Evolutionary conservation across 2,113 vertebrate genomes (phyloP), one percentile per base, ranked within the genome.

Genomic region (Pollachius pollachius): DNA sequence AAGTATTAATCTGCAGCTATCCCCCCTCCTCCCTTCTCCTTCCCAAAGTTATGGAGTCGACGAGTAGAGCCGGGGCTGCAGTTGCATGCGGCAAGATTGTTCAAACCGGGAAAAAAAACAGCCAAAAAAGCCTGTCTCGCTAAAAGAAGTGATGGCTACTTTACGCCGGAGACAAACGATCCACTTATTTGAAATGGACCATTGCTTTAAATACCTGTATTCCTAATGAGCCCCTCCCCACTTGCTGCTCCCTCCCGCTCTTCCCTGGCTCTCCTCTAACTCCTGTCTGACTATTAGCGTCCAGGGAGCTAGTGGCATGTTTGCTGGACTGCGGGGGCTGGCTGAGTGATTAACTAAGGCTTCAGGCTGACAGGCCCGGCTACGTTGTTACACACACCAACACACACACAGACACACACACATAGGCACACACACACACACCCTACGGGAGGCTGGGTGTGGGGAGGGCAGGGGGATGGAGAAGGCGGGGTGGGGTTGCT

Each of bases 281-380:
- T 75, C 82, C 89, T 87, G 89, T 87, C 91, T 91, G 85, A 85
- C 86, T 85, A 90, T 91, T 92, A 88, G 85, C 72, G 87, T 88
- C 87, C 82, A 65, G 90, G 90, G 90, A 90, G 81, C 72, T 75
- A 73, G 84, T 62, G 64, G 79, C 54, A 62, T 82, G 84, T 80
- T 76, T 78, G 41, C 73, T 77, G 73, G 65, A 81, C 84, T 89
- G 75, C 73, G 75, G 62, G 62, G 76, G 74, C 85, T 75, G 84
- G 84, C 84, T 93, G 92, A 93, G 92, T 93, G 92, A 93, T 93
- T 93, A 93, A 92, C 89, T 85, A 82, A 89, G 87, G 89, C 89
- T 91, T 54, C 84, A 68, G 89, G 90, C 91, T 92, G 92, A 92
- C 91, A 92, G 89, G 88, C 80, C 41, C 41, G 41, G 41, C 41